Conservation (phyloP, 2,113 vertebrate species). For the Thymallus thymallus region DNA sequence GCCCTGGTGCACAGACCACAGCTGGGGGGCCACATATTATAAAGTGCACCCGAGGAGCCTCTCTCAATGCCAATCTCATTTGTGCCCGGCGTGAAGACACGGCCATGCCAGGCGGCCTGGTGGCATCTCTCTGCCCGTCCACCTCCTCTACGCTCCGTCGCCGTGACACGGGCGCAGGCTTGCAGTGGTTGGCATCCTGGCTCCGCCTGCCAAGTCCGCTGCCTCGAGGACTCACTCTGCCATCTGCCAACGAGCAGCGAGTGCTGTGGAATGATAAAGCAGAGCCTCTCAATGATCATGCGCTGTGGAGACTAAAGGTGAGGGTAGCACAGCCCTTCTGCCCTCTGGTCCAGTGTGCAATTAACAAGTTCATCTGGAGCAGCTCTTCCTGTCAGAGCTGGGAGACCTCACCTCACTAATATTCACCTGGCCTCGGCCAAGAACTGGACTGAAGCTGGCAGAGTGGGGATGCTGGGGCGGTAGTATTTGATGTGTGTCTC, state of each 20-base stretch:
- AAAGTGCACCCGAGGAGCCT: slow-evolving; percentile 30
- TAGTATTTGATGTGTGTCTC: not conserved
- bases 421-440: not conserved
- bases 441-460: not conserved
- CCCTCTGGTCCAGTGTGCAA: slow-evolving; percentile 13
- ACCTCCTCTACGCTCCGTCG: slow-evolving; percentile 14
- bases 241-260: slow-evolving; percentile 69
- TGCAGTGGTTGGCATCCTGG: slow-evolving; percentile 38
- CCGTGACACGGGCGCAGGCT: slow-evolving; percentile 29
- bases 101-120: slow-evolving; percentile 39
- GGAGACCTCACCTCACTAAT: not conserved
- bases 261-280: slow-evolving; percentile 73
- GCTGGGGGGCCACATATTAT: slow-evolving; percentile 38
- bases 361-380: slow-evolving; percentile 32
- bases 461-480: not conserved
- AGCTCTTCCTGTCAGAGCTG: not conserved
- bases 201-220: slow-evolving; percentile 36
- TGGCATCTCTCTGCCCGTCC: slow-evolving; percentile 34
- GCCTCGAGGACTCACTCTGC: slow-evolving; percentile 52
- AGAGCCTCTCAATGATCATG: not conserved
- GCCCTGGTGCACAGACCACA: slow-evolving; percentile 25
- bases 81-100: slow-evolving; percentile 45
- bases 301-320: slow-evolving; percentile 30
- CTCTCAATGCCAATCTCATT: slow-evolving; percentile 53
- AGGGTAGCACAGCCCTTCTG: slow-evolving; percentile 15